Conservation (phyloP, 1,140 invertebrate genomes). For the Ceratitis capitata region DNA sequence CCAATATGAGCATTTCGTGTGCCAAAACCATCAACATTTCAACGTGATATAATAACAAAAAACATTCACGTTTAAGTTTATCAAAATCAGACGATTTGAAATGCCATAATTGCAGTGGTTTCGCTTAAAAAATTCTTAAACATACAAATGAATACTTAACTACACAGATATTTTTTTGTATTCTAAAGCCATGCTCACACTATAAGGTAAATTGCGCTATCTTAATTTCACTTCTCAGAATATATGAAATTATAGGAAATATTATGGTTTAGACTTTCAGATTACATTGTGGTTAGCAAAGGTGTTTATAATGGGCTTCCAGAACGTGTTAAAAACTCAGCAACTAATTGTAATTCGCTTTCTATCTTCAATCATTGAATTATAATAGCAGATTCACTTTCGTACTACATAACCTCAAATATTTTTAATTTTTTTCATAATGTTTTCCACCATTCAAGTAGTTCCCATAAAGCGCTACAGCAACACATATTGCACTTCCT, state of each 20-base stretch:
- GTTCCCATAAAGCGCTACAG: background rate
- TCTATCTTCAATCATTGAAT: too few species aligned
- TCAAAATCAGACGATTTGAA: background rate
- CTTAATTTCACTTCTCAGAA: background rate
- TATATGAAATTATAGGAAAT: background rate
- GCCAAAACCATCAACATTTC: background rate
- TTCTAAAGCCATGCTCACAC: background rate
- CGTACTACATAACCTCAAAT: background rate
- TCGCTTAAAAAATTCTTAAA: background rate
- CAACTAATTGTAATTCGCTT: too few species aligned
- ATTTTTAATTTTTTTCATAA: too few species aligned
- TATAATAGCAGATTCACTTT: background rate
- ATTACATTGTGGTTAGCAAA: too few species aligned
- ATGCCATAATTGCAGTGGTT: background rate
- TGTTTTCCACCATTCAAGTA: background rate
- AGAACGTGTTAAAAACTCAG: too few species aligned
- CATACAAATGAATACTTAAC: background rate
- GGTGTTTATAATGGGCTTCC: too few species aligned
- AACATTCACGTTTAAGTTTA: background rate
- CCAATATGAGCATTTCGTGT: background rate
- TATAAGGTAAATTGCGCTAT: background rate
- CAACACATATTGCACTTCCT: background rate
- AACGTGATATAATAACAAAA: background rate
- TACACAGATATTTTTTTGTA: background rate
- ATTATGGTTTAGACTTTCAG: too few species aligned